phyloP scores from a whole-genome alignment of 1,140 invertebrate genomes.

The Globodera ellingtonae region DNA sequence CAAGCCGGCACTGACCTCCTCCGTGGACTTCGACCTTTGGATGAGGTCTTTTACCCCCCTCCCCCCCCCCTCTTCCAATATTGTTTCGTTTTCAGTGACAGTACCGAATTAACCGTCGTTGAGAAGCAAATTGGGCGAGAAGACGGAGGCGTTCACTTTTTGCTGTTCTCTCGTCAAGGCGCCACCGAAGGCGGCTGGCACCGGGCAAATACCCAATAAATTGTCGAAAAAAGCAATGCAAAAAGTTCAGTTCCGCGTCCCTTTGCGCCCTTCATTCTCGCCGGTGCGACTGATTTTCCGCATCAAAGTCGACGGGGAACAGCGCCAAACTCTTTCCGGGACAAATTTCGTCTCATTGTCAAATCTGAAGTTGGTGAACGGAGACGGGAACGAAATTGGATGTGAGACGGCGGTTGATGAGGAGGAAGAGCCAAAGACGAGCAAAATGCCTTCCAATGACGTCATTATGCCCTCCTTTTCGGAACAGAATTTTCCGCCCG shows the following conservation, averaged over 20 bases:
- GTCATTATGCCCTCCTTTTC: not conserved
- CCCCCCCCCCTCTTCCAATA: not conserved
- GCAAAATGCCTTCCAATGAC: not conserved
- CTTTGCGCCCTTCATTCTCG: constrained; percentile 31
- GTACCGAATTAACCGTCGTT: constrained; percentile 27
- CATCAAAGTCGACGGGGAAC: constrained; percentile 3
- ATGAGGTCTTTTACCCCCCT: constrained; percentile 17
- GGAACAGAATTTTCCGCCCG: not conserved
- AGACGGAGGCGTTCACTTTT: not conserved
- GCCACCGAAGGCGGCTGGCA: constrained; percentile 26
- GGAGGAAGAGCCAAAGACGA: not conserved
- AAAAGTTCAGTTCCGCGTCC: constrained; percentile 33
- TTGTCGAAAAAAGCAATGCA: not conserved
- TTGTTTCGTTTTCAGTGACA: constrained; percentile 25
- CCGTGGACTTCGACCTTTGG: constrained; percentile 39
- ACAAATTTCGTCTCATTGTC: constrained; percentile 32
- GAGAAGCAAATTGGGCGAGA: constrained; percentile 13
- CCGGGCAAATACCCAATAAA: constrained; percentile 14
- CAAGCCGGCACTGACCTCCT: constrained; percentile 31
- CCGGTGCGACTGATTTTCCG: constrained; percentile 30
- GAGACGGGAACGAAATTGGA: constrained; percentile 30
- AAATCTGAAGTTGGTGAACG: constrained; percentile 33
- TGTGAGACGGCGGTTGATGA: constrained; percentile 27
- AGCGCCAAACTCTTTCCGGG: not conserved
- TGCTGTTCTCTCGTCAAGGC: constrained; percentile 30